Evolutionary conservation across 2,888 invertebrate species (phyloP), one percentile per base, ranked within the genome.

Genomic region (Platypus cylindrus): DNA sequence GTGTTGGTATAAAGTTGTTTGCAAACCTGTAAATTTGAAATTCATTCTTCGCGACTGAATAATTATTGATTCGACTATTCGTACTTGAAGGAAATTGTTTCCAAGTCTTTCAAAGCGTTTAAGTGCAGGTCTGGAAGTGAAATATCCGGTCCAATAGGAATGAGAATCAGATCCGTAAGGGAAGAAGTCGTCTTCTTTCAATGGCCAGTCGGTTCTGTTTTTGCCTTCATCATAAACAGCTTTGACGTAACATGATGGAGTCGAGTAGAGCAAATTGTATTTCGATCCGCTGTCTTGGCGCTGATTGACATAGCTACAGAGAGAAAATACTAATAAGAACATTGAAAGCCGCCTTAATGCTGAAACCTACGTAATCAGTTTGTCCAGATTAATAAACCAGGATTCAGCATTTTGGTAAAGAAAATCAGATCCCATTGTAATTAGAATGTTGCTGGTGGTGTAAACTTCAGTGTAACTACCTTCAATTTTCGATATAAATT

Each of bases 361-460:
- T n/a, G n/a, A n/a, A n/a, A n/a, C n/a, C n/a, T 51, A 60, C 62
- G 52, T 55, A 15, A 94, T 90, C 9, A 95, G 65, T 54, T 81
- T 86, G 56, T 94, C 93, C 62, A 94, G 63, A 59, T 91, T 91
- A 45, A 68, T 73, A 63, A 72, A 94, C 79, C 86, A 87, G 63
- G 73, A 69, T 14, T 65, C 63, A 0, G 81, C 79, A 41, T 73
- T 69, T 58, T 83, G 80, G 56, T 85, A 93, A 49, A 81, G 74
- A 57, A 94, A 94, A 62, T 94, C 93, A 46, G 83, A 80, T 0
- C 93, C 93, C 90, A 91, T 91, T 0, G 91, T 84, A 32, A 91
- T 65, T 46, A 90, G 69, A n/a, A 90, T 65, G 54, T 91, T 80
- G 43, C 76, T 74, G 0, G 83, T 78, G 39, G 53, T 52, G 56